phyloP scores from a whole-genome alignment of 2,888 invertebrate species.

The Drosophila eohydei region DNA sequence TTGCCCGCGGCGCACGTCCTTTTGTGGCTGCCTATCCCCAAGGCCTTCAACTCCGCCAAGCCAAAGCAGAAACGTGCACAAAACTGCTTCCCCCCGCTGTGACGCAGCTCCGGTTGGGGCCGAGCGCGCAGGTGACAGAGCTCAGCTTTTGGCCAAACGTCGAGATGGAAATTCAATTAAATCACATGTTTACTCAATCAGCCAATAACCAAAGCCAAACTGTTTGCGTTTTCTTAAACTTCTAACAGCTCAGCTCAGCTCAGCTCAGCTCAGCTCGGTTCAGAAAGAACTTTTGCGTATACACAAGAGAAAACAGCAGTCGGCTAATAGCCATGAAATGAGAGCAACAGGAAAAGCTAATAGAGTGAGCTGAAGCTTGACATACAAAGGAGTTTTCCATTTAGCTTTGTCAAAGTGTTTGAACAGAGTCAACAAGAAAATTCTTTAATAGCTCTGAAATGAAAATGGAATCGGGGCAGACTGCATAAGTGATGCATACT shows the following conservation, averaged over 20 bases:
- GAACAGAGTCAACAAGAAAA: too few relatives aligned
- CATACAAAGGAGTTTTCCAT: too few relatives aligned
- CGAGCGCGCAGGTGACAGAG: conserved; percentile 6
- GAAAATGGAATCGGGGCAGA: too few relatives aligned
- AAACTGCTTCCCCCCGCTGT: background rate
- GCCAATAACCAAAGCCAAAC: conserved; percentile 1
- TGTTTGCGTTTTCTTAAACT: conserved; percentile 6
- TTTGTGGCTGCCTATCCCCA: conserved; percentile 7
- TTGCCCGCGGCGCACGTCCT: conserved; percentile 9
- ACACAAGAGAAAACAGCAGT: too few relatives aligned
- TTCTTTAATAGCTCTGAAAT: too few relatives aligned
- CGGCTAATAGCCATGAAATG: too few relatives aligned
- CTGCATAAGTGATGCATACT: too few relatives aligned
- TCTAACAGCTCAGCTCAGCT: background rate
- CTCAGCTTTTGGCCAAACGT: background rate
- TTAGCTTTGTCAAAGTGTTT: too few relatives aligned
- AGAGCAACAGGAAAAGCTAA: too few relatives aligned
- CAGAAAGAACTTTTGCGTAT: too few relatives aligned
- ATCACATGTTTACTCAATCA: conserved; percentile 23
- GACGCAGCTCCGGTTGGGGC: background rate
- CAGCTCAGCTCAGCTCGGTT: background rate
- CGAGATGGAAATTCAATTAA: conserved; percentile 32
- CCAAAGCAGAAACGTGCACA: conserved; percentile 1
- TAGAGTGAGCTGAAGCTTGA: too few relatives aligned
- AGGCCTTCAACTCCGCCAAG: conserved; percentile 1